These are phyloP conservation scores for Ashinkailepas kermadecensis DNA, from an alignment of 2,888 invertebrate genomes.

Conservation along the genomic window DNA sequence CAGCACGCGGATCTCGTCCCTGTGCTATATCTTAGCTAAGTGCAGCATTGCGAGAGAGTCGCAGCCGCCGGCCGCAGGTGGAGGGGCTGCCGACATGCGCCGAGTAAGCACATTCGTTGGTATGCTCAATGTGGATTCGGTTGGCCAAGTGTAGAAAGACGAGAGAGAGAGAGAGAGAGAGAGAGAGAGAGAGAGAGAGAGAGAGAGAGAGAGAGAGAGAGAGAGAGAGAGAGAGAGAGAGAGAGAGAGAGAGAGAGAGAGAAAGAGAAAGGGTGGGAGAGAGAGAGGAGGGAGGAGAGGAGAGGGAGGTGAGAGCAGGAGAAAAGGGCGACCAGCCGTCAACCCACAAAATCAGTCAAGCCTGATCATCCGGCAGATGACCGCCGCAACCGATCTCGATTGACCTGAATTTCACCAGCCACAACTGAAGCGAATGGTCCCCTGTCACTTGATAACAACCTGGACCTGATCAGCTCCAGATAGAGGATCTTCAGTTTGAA, in stretches of 20 bases:
- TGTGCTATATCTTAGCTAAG: no score
- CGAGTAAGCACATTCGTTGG: no score
- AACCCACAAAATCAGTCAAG: constrained; percentile 3
- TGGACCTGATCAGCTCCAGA: no score
- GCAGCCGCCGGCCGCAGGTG: no score
- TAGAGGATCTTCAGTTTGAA: no score
- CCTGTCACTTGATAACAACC: background rate
- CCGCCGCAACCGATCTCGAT: background rate
- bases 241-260: background rate
- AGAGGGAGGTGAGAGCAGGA: background rate
- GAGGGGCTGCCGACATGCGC: no score
- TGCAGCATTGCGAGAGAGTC: no score
- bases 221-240: background rate
- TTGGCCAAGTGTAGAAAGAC: no score
- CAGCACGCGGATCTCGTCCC: no score
- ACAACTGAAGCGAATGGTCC: background rate
- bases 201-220: background rate
- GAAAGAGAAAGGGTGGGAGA: background rate
- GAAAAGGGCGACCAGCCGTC: background rate
- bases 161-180: background rate
- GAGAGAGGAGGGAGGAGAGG: background rate
- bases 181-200: background rate
- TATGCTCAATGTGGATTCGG: no score
- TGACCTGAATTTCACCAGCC: background rate
- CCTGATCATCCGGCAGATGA: background rate